Percentiles rank a stretch among this genome's conserved stretches.
Conservation (phyloP, 2,797 vertebrate genomes). For the Melanotaenia nigrans region DNA sequence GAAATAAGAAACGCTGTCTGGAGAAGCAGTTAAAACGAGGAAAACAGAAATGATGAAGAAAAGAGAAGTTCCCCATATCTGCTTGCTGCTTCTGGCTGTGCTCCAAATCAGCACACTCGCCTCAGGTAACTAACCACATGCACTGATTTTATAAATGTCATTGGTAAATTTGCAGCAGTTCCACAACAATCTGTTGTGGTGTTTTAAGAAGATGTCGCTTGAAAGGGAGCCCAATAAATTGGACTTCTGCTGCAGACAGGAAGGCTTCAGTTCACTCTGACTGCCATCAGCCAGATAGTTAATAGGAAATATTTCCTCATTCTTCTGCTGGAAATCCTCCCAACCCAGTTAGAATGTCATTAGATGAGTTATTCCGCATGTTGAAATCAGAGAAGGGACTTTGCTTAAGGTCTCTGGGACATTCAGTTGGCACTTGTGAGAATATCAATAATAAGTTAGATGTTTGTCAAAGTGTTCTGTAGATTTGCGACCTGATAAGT, state of each 20-base stretch:
- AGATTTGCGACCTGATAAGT: not conserved
- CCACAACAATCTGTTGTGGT: not conserved
- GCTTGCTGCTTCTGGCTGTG: slow-evolving; percentile 52
- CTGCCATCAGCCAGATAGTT: not conserved
- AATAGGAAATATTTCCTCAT: not conserved
- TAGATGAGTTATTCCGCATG: not conserved
- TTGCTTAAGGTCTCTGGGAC: too few species aligned
- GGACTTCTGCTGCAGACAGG: not conserved
- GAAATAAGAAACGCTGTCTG: slow-evolving; percentile 24
- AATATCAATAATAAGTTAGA: not conserved
- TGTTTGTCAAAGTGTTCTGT: too few species aligned
- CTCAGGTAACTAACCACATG: slow-evolving; percentile 52
- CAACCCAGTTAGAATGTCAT: not conserved
- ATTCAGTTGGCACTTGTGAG: not conserved
- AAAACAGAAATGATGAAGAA: slow-evolving; percentile 24
- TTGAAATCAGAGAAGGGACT: not conserved
- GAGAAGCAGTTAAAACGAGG: slow-evolving; percentile 7
- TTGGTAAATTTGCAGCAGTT: not conserved
- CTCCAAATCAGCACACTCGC: slow-evolving; percentile 46
- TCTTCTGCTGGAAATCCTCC: not conserved
- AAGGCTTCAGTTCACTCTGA: not conserved
- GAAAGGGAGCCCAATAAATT: not conserved
- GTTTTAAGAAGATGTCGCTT: not conserved
- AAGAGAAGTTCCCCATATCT: slow-evolving; percentile 5
- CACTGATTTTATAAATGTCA: not conserved